A percentile compares a stretch with the other conserved stretches of the same genome.
Evolutionary conservation across 2,888 invertebrate genomes (phyloP).

Genomic region (Nemurella pictetii): DNA sequence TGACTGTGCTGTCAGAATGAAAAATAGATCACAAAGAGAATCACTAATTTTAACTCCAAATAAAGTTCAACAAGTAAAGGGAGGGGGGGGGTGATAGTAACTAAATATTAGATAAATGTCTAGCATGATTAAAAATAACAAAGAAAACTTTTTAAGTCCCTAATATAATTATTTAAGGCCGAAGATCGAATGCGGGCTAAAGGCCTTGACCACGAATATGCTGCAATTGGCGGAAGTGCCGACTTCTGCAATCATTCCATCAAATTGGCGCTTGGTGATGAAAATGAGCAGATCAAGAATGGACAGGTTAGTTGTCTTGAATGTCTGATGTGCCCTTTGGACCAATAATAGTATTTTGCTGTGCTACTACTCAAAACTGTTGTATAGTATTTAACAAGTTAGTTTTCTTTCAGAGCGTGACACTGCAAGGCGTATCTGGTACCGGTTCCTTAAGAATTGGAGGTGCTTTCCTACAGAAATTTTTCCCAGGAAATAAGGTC

Average conservation of each 20-base stretch:
- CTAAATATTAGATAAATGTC: neutral
- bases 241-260: slow-evolving; percentile 85
- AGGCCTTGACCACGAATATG: slow-evolving; percentile 90
- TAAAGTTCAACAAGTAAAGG: no score
- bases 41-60: no score
- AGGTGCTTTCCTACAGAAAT: slow-evolving; percentile 80
- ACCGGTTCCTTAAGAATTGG: slow-evolving; percentile 96
- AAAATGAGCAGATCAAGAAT: slow-evolving; percentile 67
- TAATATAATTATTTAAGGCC: slow-evolving; percentile 76
- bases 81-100: neutral
- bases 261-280: slow-evolving; percentile 84
- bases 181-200: slow-evolving; percentile 72
- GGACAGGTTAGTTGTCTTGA: slow-evolving; percentile 66
- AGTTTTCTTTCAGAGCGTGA: slow-evolving; percentile 62
- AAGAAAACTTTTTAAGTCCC: no score
- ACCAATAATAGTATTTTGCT: neutral
- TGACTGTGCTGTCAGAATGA: no score
- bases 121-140: no score
- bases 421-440: slow-evolving; percentile 88
- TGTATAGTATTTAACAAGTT: slow-evolving; percentile 21
- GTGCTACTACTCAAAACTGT: neutral
- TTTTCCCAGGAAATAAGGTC: slow-evolving; percentile 77
- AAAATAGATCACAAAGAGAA: no score
- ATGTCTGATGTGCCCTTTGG: neutral
- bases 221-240: slow-evolving; percentile 83